A percentile compares a stretch with the other conserved stretches of the same genome.
phyloP scores from a whole-genome alignment of 2,797 vertebrate genomes.

The Valencia hispanica region DNA sequence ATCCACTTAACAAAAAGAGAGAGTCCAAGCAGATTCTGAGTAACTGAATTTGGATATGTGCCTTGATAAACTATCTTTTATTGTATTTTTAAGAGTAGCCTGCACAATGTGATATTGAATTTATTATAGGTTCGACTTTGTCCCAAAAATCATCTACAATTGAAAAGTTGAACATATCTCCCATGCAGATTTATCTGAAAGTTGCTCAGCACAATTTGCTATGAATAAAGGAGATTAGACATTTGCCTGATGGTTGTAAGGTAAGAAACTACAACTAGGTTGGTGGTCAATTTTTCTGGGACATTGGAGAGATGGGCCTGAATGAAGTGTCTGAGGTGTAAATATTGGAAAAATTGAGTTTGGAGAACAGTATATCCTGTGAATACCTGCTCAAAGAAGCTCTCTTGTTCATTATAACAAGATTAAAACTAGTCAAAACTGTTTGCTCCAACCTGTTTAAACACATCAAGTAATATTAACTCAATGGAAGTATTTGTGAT shows the following conservation, averaged over 20 bases:
- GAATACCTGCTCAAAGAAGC: neutral
- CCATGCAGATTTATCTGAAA: neutral
- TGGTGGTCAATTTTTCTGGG: neutral
- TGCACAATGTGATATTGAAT: too few species aligned
- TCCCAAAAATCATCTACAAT: neutral
- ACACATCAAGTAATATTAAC: constrained; percentile 7
- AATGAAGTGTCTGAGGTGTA: neutral
- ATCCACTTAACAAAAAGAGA: neutral
- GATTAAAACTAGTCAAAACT: neutral
- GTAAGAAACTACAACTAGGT: neutral
- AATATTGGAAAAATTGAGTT: neutral
- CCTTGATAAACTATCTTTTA: neutral
- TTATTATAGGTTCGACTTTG: neutral
- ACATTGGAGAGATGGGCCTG: neutral
- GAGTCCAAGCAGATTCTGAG: neutral
- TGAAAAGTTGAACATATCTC: neutral
- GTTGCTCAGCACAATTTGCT: neutral
- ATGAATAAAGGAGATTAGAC: neutral
- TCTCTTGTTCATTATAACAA: neutral
- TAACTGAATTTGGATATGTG: neutral
- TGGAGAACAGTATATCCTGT: neutral
- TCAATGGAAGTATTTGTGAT: neutral
- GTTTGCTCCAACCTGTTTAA: neutral
- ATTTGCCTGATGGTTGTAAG: neutral
- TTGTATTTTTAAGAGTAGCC: too few species aligned